Base-by-base conservation (phyloP, 2,888 invertebrate species). In the Yponomeuta malinellus region DNA sequence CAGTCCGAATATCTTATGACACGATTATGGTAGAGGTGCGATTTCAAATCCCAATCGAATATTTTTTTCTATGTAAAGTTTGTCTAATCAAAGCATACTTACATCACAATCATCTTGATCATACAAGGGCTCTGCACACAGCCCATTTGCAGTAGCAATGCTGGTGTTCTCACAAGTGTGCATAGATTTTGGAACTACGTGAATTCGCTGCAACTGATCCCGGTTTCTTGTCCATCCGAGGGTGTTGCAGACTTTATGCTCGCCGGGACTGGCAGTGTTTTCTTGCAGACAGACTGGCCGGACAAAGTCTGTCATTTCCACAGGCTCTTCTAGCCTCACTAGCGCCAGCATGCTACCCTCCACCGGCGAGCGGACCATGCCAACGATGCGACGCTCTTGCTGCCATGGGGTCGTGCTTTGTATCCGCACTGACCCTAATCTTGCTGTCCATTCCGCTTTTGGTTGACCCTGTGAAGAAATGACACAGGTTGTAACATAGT, bases 291-390 rank as follows among this genome's bases (percentile, higher is more conserved):
- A 97, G 75, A 96, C 94, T 0, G 97, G 97, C 48, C 97, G 93
- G 2, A 97, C 95, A 80, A 97, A 97, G 85, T 97, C 97, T 0
- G 96, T 96, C 79, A 95, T 94, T 72, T 91, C 90, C 0, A 97
- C 93, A 0, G 96, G 94, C 72, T 95, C 94, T 68, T 97, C 96
- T 63, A 98, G 88, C 74, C 97, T 95, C 65, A 97, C 94, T 71
- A 97, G 86, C 0, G 97, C 97, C 6, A 97, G 93, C 74, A 96
- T 96, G 76, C 97, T 97, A 33, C 97, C 97, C 84, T 97, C 97
- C 0, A 97, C 96, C 0, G 97, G 97, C 0, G 97, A 97, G 76
- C 97, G 96, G 23, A 97, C 95, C 95, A 97, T 96, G 48, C 97
- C 97, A 5, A 97, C 94, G 70, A 97, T 95, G 71, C 96, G 93